phyloP scores from a whole-genome alignment of 53 echinoderm and acorn worm species.

The Echinometra lucunter region DNA sequence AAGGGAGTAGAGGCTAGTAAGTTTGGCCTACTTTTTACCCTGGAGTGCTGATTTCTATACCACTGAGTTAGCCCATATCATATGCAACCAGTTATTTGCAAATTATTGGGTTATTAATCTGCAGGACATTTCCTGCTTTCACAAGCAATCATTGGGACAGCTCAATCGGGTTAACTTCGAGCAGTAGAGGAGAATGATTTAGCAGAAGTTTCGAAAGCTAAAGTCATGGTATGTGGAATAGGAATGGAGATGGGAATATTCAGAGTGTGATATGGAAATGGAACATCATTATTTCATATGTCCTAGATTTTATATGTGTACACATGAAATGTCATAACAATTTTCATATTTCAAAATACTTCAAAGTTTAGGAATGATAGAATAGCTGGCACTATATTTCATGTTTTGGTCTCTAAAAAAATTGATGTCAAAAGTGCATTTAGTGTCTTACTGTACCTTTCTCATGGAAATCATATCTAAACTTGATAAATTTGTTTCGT shows the following conservation, averaged over 20 bases:
- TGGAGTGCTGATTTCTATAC: not conserved
- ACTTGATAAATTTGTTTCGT: no score
- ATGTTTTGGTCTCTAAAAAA: no score
- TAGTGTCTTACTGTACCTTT: no score
- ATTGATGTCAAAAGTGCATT: no score
- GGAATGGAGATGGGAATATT: not conserved
- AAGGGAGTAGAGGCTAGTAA: not conserved
- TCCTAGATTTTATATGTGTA: not conserved
- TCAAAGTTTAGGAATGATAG: no score
- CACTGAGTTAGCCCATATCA: not conserved
- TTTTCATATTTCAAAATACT: not conserved
- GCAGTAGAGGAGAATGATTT: constrained; percentile 1
- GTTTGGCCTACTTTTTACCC: not conserved
- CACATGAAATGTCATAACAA: not conserved
- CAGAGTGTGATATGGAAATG: not conserved
- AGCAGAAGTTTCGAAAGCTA: not conserved
- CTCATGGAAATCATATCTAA: no score
- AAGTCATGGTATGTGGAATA: not conserved
- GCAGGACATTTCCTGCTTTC: constrained; percentile 50
- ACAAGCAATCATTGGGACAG: not conserved
- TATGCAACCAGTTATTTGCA: constrained; percentile 40
- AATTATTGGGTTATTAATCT: constrained; percentile 45
- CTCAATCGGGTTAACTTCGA: not conserved
- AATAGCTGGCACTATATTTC: no score
- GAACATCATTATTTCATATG: not conserved